A percentile compares a stretch with the other conserved stretches of the same genome.
Evolutionary conservation across 2,113 vertebrate species (phyloP).

Genomic region (Notothenia coriiceps): DNA sequence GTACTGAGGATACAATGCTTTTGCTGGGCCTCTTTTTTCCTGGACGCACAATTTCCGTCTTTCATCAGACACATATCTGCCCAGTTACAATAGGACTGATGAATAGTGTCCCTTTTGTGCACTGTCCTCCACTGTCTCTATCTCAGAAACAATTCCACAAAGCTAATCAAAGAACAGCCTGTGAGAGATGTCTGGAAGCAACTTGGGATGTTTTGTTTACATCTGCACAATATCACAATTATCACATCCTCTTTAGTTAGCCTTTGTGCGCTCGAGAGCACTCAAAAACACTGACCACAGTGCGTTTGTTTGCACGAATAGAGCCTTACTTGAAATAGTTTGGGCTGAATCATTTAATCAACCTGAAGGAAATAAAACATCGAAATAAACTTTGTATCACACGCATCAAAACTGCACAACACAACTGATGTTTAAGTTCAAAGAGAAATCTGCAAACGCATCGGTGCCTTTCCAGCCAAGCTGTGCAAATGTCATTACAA

Average conservation of each 20-base stretch:
- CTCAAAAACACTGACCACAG: constrained; percentile 13
- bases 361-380: not conserved
- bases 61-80: constrained; percentile 63
- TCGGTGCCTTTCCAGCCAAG: constrained; percentile 12
- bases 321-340: not conserved
- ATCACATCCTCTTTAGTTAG: constrained; percentile 23
- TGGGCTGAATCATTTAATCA: not conserved
- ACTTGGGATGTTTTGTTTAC: constrained; percentile 64
- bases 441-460: constrained; percentile 10
- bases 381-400: not conserved
- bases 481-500: constrained; percentile 36
- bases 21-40: constrained; percentile 41
- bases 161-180: constrained; percentile 55
- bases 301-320: not conserved
- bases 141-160: constrained; percentile 71
- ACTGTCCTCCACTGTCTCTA: constrained; percentile 56
- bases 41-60: constrained; percentile 59
- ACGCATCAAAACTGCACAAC: not conserved
- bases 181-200: constrained; percentile 56
- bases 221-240: constrained; percentile 36
- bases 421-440: constrained; percentile 5
- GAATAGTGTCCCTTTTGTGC: constrained; percentile 82
- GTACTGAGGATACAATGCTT: constrained; percentile 43
- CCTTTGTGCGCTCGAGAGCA: not conserved
- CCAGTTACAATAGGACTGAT: constrained; percentile 47